phyloP scores from a whole-genome alignment of 2,113 vertebrate species.

The Vombatus ursinus region DNA sequence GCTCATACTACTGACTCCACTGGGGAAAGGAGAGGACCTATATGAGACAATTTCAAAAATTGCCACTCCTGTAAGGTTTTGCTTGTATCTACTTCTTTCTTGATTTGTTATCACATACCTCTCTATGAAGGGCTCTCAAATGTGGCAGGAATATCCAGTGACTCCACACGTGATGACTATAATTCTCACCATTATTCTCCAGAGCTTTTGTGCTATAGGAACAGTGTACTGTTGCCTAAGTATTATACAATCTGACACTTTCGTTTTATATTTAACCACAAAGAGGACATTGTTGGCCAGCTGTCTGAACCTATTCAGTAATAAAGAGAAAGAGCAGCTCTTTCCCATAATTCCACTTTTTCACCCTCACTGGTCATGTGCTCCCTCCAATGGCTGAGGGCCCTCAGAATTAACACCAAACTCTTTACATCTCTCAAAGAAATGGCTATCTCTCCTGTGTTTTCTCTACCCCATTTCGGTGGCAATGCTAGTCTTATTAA shows the following conservation, averaged over 20 bases:
- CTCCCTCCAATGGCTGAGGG: background rate
- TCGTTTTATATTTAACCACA: background rate
- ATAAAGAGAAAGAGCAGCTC: background rate
- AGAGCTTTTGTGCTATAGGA: background rate
- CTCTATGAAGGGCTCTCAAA: too few relatives aligned
- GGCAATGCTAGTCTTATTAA: too few relatives aligned
- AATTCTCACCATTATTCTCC: background rate
- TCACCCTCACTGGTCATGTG: background rate
- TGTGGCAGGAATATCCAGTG: too few relatives aligned
- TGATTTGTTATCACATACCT: background rate
- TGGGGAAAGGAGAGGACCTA: background rate
- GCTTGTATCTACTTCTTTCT: background rate
- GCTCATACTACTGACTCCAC: background rate
- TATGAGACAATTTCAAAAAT: background rate
- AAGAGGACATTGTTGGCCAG: background rate
- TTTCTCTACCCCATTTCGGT: too few relatives aligned
- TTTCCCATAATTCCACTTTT: background rate
- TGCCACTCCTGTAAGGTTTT: background rate
- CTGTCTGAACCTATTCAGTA: background rate
- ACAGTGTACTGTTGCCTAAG: background rate
- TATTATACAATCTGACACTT: background rate
- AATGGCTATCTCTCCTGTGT: too few relatives aligned
- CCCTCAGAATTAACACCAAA: too few relatives aligned
- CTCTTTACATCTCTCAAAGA: too few relatives aligned
- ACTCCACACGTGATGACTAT: too few relatives aligned